Base-by-base conservation (phyloP, 2,797 vertebrate genomes). In the Sternarchorhynchus goeldii region DNA sequence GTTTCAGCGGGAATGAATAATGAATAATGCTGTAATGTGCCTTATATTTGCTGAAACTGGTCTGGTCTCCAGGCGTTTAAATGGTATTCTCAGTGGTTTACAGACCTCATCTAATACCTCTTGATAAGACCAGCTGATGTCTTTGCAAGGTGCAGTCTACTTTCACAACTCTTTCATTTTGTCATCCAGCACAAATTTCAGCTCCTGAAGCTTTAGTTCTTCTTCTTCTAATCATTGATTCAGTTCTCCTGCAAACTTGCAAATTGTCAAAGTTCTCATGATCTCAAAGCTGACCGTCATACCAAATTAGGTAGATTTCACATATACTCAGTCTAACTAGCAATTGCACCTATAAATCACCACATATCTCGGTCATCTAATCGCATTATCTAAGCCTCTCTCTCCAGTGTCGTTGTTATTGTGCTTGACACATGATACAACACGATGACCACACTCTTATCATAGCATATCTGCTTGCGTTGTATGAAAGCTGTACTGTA, bases 191-290 rank as follows among this genome's bases (percentile, higher is more conserved):
- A 95, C 88, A 88, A 94, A 95, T 86, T 92, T 96, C 80, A 95
- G 85, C 84, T 94, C 95, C 87, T 95, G 93, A 77, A 95, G 90
- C 41, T 95, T 93, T 94, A 93, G 71, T 94, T 95, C 88, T 93
- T 95, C 86, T 94, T 94, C 78, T 95, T 77, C 29, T 90, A 90
- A 71, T 89, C 91, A 45, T 12, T 45, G 77, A 95, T 94, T 76
- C 90, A 89, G 58, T 89, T 92, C 34, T 96, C 94, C 94, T 96
- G 87, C 31, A 21, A 41, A 21, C 18, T 34, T 14, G 18, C 29
- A 12, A 8, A 25, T 18, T 70, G 1, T 25, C 14, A 20, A 20
- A 59, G 17, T 58, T 20, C 21, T 63, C 12, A 18, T 53, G 8
- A 62, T 39, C 21, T 29, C 7, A 10, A 56, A 45, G 78, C 32